Percentiles rank a stretch among this genome's conserved stretches.
Conservation (phyloP, 2,797 vertebrate species). For the Sparus aurata region DNA sequence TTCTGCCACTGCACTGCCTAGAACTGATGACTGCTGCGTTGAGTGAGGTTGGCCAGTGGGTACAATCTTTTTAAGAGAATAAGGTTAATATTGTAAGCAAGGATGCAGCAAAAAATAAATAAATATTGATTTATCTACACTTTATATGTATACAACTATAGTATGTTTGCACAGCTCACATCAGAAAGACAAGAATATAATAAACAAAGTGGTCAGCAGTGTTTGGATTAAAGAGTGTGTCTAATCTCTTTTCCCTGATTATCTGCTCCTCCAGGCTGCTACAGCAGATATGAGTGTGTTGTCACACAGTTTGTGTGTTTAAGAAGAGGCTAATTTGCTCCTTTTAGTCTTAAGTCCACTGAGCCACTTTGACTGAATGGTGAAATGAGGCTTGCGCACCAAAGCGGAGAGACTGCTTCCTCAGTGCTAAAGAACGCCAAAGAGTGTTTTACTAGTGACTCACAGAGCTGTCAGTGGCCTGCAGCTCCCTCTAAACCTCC, state of each 20-base stretch:
- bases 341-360: slow-evolving; percentile 43
- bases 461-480: slow-evolving; percentile 70
- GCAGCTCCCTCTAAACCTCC: slow-evolving; percentile 63
- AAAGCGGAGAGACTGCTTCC: slow-evolving; percentile 56
- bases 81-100: not conserved
- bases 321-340: slow-evolving; percentile 54
- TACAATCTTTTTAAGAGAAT: not conserved
- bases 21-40: slow-evolving; percentile 5
- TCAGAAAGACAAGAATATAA: not conserved
- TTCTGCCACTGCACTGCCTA: not conserved
- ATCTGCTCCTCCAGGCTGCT: slow-evolving; percentile 24
- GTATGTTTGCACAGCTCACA: slow-evolving; percentile 11
- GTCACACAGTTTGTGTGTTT: slow-evolving; percentile 41
- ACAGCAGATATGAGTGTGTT: slow-evolving; percentile 20
- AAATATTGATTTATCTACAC: too few species aligned
- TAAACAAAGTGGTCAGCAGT: slow-evolving; percentile 1
- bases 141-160: not conserved
- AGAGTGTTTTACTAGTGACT: slow-evolving; percentile 74
- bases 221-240: slow-evolving; percentile 16
- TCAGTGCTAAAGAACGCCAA: slow-evolving; percentile 68
- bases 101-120: too few species aligned
- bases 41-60: not conserved
- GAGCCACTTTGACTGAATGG: slow-evolving; percentile 52
- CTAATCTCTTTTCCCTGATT: slow-evolving; percentile 15
- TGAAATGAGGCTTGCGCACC: slow-evolving; percentile 48